phyloP scores from a whole-genome alignment of 2,113 vertebrate species.

The Phrynosoma blainvillii region DNA sequence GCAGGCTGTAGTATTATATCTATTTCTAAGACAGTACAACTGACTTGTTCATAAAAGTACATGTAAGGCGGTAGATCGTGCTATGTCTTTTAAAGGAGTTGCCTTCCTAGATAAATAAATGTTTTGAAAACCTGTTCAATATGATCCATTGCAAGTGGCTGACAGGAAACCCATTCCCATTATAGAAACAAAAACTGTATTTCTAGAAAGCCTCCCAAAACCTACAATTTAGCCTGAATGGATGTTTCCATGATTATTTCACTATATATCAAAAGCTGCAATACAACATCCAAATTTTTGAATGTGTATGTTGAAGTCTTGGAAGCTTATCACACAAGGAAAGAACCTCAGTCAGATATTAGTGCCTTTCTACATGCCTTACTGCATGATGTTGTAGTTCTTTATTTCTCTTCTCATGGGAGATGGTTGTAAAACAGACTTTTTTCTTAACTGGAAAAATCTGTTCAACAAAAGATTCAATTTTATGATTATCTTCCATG shows the following conservation, averaged over 20 bases:
- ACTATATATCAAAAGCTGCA: not conserved
- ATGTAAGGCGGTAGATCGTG: conserved; percentile 37
- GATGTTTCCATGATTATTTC: not conserved
- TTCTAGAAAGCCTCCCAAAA: not conserved
- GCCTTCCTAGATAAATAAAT: conserved; percentile 51
- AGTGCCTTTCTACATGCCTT: too few relatives aligned
- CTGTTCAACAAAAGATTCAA: too few relatives aligned
- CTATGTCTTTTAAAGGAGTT: conserved; percentile 49
- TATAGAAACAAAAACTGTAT: not conserved
- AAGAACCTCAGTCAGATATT: too few relatives aligned
- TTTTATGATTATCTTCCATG: too few relatives aligned
- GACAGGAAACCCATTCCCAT: conserved; percentile 19
- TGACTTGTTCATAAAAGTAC: conserved; percentile 22
- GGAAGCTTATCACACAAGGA: too few relatives aligned
- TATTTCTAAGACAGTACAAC: conserved; percentile 38
- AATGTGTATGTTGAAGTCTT: not conserved
- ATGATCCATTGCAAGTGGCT: conserved; percentile 11
- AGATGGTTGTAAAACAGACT: too few relatives aligned
- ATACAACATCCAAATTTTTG: not conserved
- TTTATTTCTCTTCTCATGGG: too few relatives aligned
- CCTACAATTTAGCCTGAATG: not conserved
- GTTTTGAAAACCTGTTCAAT: conserved; percentile 33
- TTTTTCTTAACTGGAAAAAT: too few relatives aligned
- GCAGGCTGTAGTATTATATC: conserved; percentile 52
- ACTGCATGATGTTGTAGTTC: too few relatives aligned